phyloP scores from a whole-genome alignment of 1,140 invertebrate genomes.

The Neodiprion virginianus region DNA sequence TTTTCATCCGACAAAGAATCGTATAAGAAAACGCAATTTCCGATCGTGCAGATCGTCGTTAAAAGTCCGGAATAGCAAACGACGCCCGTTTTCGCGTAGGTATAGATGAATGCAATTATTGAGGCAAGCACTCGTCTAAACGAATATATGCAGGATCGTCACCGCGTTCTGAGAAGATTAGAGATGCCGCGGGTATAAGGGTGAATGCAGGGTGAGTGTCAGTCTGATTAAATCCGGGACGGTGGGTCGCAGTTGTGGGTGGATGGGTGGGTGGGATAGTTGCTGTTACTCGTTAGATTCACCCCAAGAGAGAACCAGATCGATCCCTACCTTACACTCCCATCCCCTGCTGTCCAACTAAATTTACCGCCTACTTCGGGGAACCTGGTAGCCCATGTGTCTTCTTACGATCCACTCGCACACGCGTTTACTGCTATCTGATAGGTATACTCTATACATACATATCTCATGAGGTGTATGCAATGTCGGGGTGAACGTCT shows the following conservation, averaged over 20 bases:
- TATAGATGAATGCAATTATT: no score
- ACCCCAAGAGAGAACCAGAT: not conserved
- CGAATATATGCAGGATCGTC: not conserved
- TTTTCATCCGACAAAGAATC: no score
- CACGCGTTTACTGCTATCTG: no score
- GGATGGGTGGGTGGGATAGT: not conserved
- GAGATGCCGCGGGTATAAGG: not conserved
- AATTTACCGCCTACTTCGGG: not conserved
- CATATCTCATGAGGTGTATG: no score
- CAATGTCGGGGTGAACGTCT: no score
- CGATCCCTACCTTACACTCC: not conserved
- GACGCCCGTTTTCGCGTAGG: no score
- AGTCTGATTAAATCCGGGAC: not conserved
- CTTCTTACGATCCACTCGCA: no score
- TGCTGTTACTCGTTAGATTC: not conserved
- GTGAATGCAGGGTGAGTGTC: not conserved
- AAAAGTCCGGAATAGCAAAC: no score
- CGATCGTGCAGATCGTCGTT: no score
- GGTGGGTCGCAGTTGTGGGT: not conserved
- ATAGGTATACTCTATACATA: no score
- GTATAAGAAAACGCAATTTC: no score
- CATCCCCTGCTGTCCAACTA: conserved; percentile 1
- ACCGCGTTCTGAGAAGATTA: not conserved
- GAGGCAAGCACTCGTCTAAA: not conserved
- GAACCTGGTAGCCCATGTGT: not conserved